Base-by-base conservation (phyloP, 1,140 invertebrate genomes). In the Micrasema minimum region DNA sequence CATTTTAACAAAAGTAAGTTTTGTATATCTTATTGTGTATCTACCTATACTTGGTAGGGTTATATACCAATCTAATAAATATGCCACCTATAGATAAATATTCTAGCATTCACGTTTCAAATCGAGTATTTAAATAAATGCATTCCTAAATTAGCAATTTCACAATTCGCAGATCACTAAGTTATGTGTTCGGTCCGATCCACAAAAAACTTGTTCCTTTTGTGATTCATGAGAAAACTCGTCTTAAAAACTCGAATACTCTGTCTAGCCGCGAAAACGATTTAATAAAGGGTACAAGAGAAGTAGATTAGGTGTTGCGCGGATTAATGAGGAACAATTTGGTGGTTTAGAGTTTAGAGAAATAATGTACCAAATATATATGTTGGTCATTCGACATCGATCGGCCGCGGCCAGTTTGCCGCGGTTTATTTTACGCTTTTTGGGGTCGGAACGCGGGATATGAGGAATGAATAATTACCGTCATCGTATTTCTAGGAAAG, bases 401-500 rank as follows among this genome's bases (percentile, higher is more conserved):
- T 64, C 59, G 59, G 41, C 59, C 18, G 16, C 59, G 59, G 41
- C 59, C 18, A 14, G 43, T 20, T 59, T 20, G 43, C 59, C 43
- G 23, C 59, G 6, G 20, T 46, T 35, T 14, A n/a, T 20, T 16
- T 46, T 37, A 50, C 43, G 50, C 41, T 41, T 53, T 66, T 41
- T 43, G 64, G 48, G 64, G 45, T 31, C 38, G 31, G 46, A 31
- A 67, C 55, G 37, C 41, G 48, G 46, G 50, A 55, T 55, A 67
- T 41, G 65, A 48, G 50, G 37, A 67, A 67, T 67, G 50, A 67
- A 55, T 55, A 67, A 67, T 67, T 41, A 67, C 48, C 38, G 46
- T 37, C 46, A 67, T 41, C 48, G 45, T 10, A 66, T 38, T 66
- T 66, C 64, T 66, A 46, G 64, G 64, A 66, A 66, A 50, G 9